These are phyloP conservation scores for Zosterops borbonicus DNA, from an alignment of 2,113 vertebrate genomes.

Conservation along the genomic window DNA sequence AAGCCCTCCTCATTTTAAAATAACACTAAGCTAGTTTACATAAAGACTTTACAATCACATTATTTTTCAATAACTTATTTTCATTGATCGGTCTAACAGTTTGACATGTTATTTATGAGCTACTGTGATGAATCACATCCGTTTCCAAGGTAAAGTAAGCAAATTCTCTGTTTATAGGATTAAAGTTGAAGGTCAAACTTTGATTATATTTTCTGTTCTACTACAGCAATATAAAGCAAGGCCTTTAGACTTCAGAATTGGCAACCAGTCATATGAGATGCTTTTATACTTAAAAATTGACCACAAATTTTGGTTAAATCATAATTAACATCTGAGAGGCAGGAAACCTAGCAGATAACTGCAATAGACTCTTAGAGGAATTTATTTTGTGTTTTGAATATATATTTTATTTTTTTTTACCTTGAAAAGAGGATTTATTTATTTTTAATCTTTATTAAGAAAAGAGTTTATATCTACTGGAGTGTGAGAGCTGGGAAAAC, in stretches of 20 bases:
- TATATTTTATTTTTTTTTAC: neutral
- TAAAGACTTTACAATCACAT: constrained; percentile 70
- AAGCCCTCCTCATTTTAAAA: constrained; percentile 56
- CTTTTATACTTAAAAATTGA: constrained; percentile 66
- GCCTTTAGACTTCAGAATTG: constrained; percentile 62
- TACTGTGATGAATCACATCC: constrained; percentile 76
- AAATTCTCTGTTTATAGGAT: constrained; percentile 76
- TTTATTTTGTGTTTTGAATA: constrained; percentile 11
- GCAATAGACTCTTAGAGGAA: neutral
- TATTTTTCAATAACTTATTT: constrained; percentile 78
- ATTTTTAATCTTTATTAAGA: constrained; percentile 35
- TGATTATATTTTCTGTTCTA: constrained; percentile 74
- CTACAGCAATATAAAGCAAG: constrained; percentile 60
- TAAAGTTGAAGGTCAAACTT: constrained; percentile 74
- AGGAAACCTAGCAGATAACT: neutral
- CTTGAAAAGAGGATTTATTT: neutral
- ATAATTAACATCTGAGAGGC: constrained; percentile 16
- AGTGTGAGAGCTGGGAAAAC: constrained; percentile 40
- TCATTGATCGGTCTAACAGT: constrained; percentile 73
- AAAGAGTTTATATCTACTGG: neutral
- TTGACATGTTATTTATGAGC: constrained; percentile 77
- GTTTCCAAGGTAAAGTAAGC: constrained; percentile 76
- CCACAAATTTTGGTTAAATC: constrained; percentile 45
- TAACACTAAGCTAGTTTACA: constrained; percentile 60
- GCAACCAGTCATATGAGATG: constrained; percentile 52